Evolutionary conservation across 2,113 vertebrate genomes (phyloP), one percentile per base, ranked within the genome.

Genomic region (Triplophysa tibetana): DNA sequence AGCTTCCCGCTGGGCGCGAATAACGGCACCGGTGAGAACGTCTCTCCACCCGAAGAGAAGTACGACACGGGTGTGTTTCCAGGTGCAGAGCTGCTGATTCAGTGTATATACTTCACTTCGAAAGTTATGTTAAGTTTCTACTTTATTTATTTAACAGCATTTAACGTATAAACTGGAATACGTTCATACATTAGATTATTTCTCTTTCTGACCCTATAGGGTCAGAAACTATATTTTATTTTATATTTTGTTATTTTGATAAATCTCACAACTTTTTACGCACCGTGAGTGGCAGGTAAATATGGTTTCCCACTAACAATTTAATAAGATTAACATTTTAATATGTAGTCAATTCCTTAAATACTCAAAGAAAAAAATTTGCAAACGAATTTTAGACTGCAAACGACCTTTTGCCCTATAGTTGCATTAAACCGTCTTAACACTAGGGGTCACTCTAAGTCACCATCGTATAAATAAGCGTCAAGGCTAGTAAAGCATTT

Each of bases 381-480:
- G 11, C 8, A 12, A 3, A 45, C 43, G 43, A 2, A 45, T 45
- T 45, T 12, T 45, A 9, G 43, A 45, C 43, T 2, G 43, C 43
- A 12, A 45, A 45, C 43, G 43, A 45, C 2, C 43, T 45, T 45
- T 12, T 45, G 43, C 43, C 9, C 50, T 6, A 17, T 14, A 16
- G n/a, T 21, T 80, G 78, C 58, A 74, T 50, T 75, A 61, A 38
- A 63, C 48, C 23, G 62, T 17, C 19, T 52, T 0, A 77, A 48
- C 89, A 73, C 74, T 69, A 87, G 88, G 80, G 89, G 88, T 83
- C 86, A 85, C 52, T 58, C 29, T 60, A 23, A 65, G 70, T 78
- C 63, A 78, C 66, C 54, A 45, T 54, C 26, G 73, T n/a, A 38
- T 63, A 67, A 67, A 70, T 9, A 64, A 45, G 68, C 26, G 48